Conservation (phyloP, 92 coral and sea anemone species). For the Desmophyllum pertusum region DNA sequence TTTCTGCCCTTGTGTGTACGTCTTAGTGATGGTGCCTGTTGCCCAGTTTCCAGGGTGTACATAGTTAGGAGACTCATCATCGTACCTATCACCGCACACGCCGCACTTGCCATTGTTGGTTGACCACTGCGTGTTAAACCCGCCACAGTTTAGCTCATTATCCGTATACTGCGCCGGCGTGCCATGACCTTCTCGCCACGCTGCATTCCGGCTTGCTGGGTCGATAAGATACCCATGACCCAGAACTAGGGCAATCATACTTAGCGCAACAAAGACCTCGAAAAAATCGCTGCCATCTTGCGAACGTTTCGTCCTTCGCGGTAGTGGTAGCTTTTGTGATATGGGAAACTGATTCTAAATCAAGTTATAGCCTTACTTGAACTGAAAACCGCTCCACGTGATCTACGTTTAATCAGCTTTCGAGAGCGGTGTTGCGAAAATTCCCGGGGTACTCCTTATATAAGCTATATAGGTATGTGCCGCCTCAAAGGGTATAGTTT, state of each 20-base stretch:
- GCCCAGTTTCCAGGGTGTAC: slow-evolving; percentile 77
- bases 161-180: slow-evolving; percentile 58
- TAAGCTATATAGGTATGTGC: no score
- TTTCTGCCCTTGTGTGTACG: slow-evolving; percentile 67
- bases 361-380: neutral
- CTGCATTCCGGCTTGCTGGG: slow-evolving; percentile 76
- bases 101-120: slow-evolving; percentile 77
- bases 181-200: slow-evolving; percentile 66
- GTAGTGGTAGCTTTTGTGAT: neutral
- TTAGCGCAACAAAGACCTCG: slow-evolving; percentile 22
- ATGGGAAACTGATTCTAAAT: no score
- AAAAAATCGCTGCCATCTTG: slow-evolving; percentile 26
- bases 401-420: neutral
- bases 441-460: no score
- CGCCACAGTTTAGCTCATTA: slow-evolving; percentile 82
- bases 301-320: neutral
- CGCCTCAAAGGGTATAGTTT: no score
- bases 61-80: slow-evolving; percentile 21
- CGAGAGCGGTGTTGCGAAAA: neutral
- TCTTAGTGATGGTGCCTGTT: slow-evolving; percentile 62
- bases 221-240: slow-evolving; percentile 76
- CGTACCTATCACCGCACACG: slow-evolving; percentile 77
- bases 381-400: no score
- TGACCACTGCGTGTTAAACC: slow-evolving; percentile 62
- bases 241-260: slow-evolving; percentile 29